Evolutionary conservation across 1,140 invertebrate species (phyloP).

Genomic region (Heliconius eleuchia): DNA sequence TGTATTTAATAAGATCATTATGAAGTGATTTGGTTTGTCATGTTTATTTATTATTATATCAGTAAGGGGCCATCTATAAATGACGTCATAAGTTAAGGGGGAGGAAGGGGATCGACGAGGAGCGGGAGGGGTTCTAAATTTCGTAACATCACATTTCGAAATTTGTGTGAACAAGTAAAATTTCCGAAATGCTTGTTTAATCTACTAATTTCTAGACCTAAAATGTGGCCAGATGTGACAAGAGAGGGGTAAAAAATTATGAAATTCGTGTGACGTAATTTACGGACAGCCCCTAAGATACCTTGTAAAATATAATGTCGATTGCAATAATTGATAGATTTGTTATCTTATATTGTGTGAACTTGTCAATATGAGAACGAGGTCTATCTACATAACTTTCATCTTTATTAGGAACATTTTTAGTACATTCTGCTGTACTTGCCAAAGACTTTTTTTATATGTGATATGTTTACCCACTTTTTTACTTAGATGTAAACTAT

Average conservation of each 20-base stretch:
- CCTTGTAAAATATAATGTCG: not conserved
- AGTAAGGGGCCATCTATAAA: not conserved
- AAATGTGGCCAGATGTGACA: too few relatives aligned
- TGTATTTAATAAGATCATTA: not conserved
- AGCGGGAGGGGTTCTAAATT: too few relatives aligned
- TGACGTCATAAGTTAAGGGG: too few relatives aligned
- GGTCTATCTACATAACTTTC: not conserved
- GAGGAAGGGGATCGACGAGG: too few relatives aligned
- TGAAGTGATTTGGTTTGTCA: not conserved
- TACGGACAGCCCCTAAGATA: not conserved
- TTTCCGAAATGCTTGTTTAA: too few relatives aligned
- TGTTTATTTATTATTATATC: not conserved
- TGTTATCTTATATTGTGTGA: not conserved
- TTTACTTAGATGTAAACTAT: slow-evolving; percentile 68
- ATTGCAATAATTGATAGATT: not conserved
- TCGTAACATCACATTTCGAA: too few relatives aligned
- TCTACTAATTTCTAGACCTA: too few relatives aligned
- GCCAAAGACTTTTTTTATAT: slow-evolving; percentile 78
- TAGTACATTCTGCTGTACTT: slow-evolving; percentile 49
- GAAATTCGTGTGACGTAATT: not conserved
- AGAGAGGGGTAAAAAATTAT: too few relatives aligned
- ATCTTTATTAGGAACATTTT: slow-evolving; percentile 3
- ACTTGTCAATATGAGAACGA: not conserved
- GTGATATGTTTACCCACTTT: slow-evolving; percentile 71
- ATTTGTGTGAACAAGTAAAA: too few relatives aligned